Evolutionary conservation across 2,113 vertebrate genomes (phyloP).

Genomic region (Crypturellus undulatus): DNA sequence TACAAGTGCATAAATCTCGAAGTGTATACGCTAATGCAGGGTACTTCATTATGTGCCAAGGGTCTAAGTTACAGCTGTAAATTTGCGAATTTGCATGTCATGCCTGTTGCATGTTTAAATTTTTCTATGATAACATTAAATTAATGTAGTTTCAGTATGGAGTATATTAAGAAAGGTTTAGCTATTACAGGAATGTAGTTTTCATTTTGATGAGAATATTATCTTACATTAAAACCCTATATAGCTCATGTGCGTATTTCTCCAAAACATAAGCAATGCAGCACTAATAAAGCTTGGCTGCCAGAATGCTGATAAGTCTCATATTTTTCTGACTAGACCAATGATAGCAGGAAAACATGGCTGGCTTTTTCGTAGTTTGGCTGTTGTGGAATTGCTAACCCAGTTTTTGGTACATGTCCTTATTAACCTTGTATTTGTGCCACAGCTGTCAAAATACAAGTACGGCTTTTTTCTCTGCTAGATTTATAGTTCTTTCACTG

Average conservation of each 20-base stretch:
- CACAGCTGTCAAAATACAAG: not conserved
- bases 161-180: constrained; percentile 18
- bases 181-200: not conserved
- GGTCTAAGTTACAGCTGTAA: constrained; percentile 17
- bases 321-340: not conserved
- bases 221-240: not conserved
- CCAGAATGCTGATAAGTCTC: not conserved
- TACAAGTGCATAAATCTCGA: not conserved
- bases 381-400: not conserved
- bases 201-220: constrained; percentile 4
- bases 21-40: not conserved
- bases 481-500: fast-evolving
- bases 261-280: not conserved
- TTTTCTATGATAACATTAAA: constrained; percentile 36
- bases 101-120: constrained; percentile 36
- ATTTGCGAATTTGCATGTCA: constrained; percentile 48
- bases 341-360: constrained; percentile 15
- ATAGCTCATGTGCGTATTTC: not conserved
- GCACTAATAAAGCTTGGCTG: not conserved
- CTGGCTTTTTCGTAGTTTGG: constrained; percentile 4
- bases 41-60: constrained; percentile 10
- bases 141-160: not conserved
- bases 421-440: not conserved
- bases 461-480: not conserved
- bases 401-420: not conserved